Base-by-base conservation (phyloP, 2,797 vertebrate species). In the Sorex maritimensis region DNA sequence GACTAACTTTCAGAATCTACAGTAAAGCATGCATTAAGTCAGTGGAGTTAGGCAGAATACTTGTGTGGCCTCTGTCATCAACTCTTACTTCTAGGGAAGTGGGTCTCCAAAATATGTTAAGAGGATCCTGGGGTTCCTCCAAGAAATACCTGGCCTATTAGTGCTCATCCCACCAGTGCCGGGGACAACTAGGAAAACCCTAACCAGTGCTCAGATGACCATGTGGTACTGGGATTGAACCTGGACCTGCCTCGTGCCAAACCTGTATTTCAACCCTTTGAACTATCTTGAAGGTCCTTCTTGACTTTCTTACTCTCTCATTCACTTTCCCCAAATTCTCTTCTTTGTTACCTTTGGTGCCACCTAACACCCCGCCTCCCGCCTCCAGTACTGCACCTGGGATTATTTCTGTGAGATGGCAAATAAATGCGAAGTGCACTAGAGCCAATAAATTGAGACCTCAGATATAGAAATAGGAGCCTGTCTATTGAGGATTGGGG, bases 361-460 rank as follows among this genome's bases (percentile, higher is more conserved):
- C 65, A 67, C 24, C 24, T 14, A 28, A 34, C 34, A 34, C 34
- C 34, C 34, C 34, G 2, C 34, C 34, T 26, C 24, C 65, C 65
- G 21, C 21, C 24, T 21, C 12, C 28, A 26, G 26, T 41, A 61
- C 0, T 61, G n/a, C 38, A 74, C 38, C 65, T 77, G 38, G 61
- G 84, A 78, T 80, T 88, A 78, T 63, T 80, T 86, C 87, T 91
- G 9, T 52, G 61, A 30, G 21, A 93, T 75, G 61, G 6, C 61
- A 79, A 44, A 69, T 7, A 67, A 52, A 91, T 71, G 30, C 38
- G 74, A 55, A 79, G 21, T 52, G 46, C 88, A 55, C 68, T 55
- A 41, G 86, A 55, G 71, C 78, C 61, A 81, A 34, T 38, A 73
- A 11, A 15, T 6, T 6, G 80, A 91, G 89, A 90, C 63, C 69